Evolutionary conservation across 2,113 vertebrate genomes (phyloP), one percentile per base, ranked within the genome.

Genomic region (Onychostoma macrolepis): DNA sequence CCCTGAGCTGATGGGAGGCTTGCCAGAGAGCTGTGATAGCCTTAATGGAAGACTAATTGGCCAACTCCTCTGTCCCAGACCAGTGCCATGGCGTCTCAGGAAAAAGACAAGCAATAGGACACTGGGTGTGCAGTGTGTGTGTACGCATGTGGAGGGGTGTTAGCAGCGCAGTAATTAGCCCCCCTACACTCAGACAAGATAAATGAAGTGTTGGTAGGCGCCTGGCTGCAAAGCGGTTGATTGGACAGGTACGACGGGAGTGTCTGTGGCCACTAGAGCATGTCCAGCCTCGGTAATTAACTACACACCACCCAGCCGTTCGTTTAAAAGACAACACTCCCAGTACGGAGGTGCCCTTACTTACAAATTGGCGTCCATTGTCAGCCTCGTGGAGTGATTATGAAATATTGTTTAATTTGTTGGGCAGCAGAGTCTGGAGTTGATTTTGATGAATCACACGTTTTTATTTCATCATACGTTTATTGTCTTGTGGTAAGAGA

Each of bases 231-330:
- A 96, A 94, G 95, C 95, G 94, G 90, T 94, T 95, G 95, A 96
- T 96, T 96, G 94, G 94, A 93, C 92, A 95, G 95, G 94, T 95
- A 95, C 90, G 92, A 91, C 92, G 94, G 96, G 95, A 95, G 95
- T 92, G 93, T 95, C 95, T 94, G 94, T 93, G 96, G 94, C 96
- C 97, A 96, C 95, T 95, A 95, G 96, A 97, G 97, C 95, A 96
- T 96, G 97, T 96, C 96, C 94, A 87, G 94, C 94, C 93, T 96
- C 95, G 96, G 97, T 98, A 97, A 99, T 98, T 97, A 97, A 95
- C 95, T 95, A 91, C 92, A 94, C 94, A 94, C 90, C 33, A 80
- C 88, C 79, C 41, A 53, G 45, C 28, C 33, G 87, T 89, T 28
- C n/a, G 50, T 84, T 85, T 91, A 89, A 53, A 89, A 53, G 53